Percentiles rank a stretch among this genome's conserved stretches.
Conservation (phyloP, 2,888 invertebrate species). For the Podotricha telesiphe region DNA sequence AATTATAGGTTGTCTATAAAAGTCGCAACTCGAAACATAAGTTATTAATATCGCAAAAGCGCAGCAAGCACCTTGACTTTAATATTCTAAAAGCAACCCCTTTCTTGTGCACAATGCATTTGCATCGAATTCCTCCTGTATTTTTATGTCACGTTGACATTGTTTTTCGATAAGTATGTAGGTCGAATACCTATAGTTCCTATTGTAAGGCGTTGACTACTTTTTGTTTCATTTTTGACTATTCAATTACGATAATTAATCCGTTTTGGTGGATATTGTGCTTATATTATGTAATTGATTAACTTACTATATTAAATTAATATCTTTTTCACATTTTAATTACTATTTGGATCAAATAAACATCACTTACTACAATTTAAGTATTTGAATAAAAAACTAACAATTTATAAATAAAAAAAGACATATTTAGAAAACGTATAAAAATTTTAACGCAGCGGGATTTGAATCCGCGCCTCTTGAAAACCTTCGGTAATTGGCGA, state of each 20-base stretch:
- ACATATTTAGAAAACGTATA: no score
- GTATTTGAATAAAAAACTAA: no score
- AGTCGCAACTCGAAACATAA: constrained; percentile 22
- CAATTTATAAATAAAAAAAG: no score
- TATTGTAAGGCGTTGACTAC: no score
- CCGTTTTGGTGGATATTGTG: neutral
- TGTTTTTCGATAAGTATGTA: constrained; percentile 21
- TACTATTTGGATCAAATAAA: no score
- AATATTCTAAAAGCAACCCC: constrained; percentile 35
- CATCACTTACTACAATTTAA: no score
- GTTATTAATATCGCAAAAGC: constrained; percentile 39
- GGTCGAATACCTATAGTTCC: constrained; percentile 2
- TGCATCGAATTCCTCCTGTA: constrained; percentile 25
- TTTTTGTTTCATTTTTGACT: neutral
- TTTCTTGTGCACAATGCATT: constrained; percentile 34
- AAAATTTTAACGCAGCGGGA: no score
- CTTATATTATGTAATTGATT: neutral
- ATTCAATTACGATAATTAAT: neutral
- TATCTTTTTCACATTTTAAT: no score
- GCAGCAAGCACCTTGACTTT: constrained; percentile 30
- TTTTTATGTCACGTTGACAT: constrained; percentile 8
- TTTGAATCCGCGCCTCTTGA: no score
- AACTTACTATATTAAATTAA: no score
- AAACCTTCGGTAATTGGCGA: no score
- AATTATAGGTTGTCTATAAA: constrained; percentile 12